Evolutionary conservation across 2,797 vertebrate species (phyloP).

Genomic region (Melanotaenia parkinsoni): DNA sequence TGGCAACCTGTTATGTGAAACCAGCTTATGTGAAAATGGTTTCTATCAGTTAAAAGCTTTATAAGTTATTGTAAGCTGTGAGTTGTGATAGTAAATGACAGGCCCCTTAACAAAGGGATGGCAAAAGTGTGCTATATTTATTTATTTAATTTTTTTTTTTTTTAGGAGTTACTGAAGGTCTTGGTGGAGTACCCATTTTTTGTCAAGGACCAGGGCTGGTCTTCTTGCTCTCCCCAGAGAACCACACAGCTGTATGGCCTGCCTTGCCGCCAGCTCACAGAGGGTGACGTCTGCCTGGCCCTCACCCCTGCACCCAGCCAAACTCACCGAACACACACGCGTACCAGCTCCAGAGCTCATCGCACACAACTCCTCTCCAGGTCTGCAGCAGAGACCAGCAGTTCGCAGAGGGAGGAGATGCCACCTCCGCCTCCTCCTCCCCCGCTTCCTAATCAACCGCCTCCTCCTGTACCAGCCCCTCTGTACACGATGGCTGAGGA

Average conservation of each 20-base stretch:
- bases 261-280: constrained; percentile 81
- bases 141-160: constrained; percentile 57
- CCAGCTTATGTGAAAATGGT: constrained; percentile 2
- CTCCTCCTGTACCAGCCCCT: constrained; percentile 35
- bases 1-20: neutral
- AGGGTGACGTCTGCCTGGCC: constrained; percentile 84
- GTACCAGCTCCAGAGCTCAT: constrained; percentile 60
- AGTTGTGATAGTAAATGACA: constrained; percentile 15
- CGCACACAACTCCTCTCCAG: constrained; percentile 56
- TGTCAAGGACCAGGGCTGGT: constrained; percentile 85
- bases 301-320: constrained; percentile 78
- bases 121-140: constrained; percentile 26
- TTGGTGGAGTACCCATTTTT: constrained; percentile 88
- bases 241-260: constrained; percentile 83
- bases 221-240: constrained; percentile 85
- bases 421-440: constrained; percentile 78
- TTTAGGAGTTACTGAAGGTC: constrained; percentile 86
- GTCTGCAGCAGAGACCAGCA: constrained; percentile 56
- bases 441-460: constrained; percentile 65
- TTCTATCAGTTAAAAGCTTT: neutral
- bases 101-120: constrained; percentile 29
- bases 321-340: constrained; percentile 63
- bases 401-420: constrained; percentile 72
- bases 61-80: neutral
- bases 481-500: constrained; percentile 38